phyloP scores from a whole-genome alignment of 37 sponge, comb jelly and placozoan species.

The Cladorhizidae sp. region DNA sequence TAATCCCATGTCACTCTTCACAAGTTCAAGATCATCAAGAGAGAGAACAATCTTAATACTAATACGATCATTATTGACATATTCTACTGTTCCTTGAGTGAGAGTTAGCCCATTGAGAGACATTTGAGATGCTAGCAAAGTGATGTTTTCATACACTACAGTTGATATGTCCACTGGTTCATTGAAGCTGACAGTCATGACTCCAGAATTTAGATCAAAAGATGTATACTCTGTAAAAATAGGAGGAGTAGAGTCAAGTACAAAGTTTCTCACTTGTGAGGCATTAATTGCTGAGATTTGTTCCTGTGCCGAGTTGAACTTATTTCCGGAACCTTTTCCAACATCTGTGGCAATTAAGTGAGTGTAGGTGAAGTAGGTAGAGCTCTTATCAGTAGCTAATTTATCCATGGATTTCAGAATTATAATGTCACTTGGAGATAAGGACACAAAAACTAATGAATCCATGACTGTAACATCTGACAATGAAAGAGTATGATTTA shows the following conservation, averaged over 20 bases:
- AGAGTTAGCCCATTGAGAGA: slow-evolving; percentile 39
- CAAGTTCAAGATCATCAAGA: slow-evolving; percentile 51
- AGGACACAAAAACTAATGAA: slow-evolving; percentile 37
- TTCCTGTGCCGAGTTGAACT: slow-evolving; percentile 17
- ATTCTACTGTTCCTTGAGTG: slow-evolving; percentile 26
- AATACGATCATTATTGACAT: slow-evolving; percentile 28
- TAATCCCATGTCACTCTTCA: slow-evolving; percentile 53
- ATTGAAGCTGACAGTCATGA: slow-evolving; percentile 61
- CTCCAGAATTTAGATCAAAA: slow-evolving; percentile 77
- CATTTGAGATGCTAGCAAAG: slow-evolving; percentile 40
- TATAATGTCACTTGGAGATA: slow-evolving; percentile 49
- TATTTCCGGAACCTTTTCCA: slow-evolving; percentile 21
- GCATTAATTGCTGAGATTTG: slow-evolving; percentile 26
- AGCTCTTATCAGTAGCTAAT: slow-evolving; percentile 40
- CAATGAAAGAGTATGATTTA: slow-evolving; percentile 44
- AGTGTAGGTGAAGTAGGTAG: slow-evolving; percentile 68
- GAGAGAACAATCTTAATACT: slow-evolving; percentile 46
- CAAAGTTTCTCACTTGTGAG: slow-evolving; percentile 34
- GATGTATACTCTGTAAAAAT: slow-evolving; percentile 36
- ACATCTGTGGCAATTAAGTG: slow-evolving; percentile 54
- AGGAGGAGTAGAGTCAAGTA: slow-evolving; percentile 71
- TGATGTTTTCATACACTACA: slow-evolving; percentile 48
- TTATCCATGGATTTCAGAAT: slow-evolving; percentile 57
- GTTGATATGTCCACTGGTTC: slow-evolving; percentile 75
- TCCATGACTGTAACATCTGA: slow-evolving; percentile 25